A percentile compares a stretch with the other conserved stretches of the same genome.
Conservation (phyloP, 1,140 invertebrate genomes). For the Aphis gossypii region DNA sequence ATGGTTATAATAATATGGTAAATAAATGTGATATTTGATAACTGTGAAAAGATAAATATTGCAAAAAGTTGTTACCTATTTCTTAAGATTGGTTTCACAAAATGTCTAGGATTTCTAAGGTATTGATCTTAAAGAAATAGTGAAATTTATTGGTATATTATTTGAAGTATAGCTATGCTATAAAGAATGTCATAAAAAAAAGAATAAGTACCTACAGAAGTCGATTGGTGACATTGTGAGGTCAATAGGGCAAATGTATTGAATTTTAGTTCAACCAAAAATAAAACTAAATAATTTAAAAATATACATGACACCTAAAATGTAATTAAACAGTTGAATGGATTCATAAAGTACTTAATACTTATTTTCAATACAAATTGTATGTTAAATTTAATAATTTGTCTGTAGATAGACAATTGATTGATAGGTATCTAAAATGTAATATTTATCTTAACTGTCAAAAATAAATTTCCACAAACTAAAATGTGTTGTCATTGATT, state of each 20-base stretch:
- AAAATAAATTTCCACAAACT: not conserved
- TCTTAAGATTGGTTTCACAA: not conserved
- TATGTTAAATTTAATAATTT: not conserved
- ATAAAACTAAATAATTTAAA: not conserved
- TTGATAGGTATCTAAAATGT: not conserved
- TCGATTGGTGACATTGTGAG: not conserved
- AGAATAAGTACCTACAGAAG: not conserved
- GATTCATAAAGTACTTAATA: not conserved
- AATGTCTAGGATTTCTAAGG: not conserved
- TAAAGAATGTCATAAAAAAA: conserved; percentile 3
- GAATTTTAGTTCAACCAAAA: conserved; percentile 11
- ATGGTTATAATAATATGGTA: not conserved
- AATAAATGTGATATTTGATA: not conserved
- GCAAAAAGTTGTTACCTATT: not conserved
- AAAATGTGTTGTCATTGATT: not conserved
- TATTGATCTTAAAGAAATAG: not conserved
- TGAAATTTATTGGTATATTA: not conserved
- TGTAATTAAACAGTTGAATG: not conserved
- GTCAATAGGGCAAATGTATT: conserved; percentile 25
- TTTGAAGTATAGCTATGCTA: not conserved
- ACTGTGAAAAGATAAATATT: not conserved
- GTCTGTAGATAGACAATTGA: not conserved
- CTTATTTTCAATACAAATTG: not conserved
- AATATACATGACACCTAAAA: not conserved
- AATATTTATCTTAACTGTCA: not conserved